A percentile compares a stretch with the other conserved stretches of the same genome.
Conservation (phyloP, 2,113 vertebrate species). For the Agapornis roseicollis region DNA sequence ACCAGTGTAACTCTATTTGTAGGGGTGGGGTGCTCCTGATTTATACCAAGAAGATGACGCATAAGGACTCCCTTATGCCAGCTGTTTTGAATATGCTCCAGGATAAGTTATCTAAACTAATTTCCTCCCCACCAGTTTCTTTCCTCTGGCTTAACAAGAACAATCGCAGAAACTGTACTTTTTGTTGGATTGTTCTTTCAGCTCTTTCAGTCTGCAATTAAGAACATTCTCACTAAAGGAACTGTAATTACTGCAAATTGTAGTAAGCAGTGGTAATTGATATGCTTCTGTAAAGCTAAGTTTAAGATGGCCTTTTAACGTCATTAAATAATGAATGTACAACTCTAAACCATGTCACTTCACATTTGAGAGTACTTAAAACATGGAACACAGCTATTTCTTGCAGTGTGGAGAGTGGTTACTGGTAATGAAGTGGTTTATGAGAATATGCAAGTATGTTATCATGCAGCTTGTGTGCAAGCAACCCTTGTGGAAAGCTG, state of each 20-base stretch:
- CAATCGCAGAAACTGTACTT: slow-evolving; percentile 35
- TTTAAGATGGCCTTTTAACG: slow-evolving; percentile 65
- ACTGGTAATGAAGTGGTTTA: slow-evolving; percentile 53
- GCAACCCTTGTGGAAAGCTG: not conserved
- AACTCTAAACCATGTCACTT: slow-evolving; percentile 38
- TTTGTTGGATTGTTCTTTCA: slow-evolving; percentile 74
- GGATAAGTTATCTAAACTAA: slow-evolving; percentile 22
- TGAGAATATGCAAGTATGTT: slow-evolving; percentile 22
- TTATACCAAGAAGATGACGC: not conserved
- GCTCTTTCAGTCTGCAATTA: slow-evolving; percentile 73
- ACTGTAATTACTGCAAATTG: slow-evolving; percentile 78
- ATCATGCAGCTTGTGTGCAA: not conserved
- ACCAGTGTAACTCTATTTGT: not conserved
- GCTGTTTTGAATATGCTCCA: slow-evolving; percentile 31
- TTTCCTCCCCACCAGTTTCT: slow-evolving; percentile 21
- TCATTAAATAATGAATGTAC: slow-evolving; percentile 43
- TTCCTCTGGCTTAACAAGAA: slow-evolving; percentile 19
- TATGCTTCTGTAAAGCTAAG: slow-evolving; percentile 62
- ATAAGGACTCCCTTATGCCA: not conserved
- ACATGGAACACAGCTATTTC: slow-evolving; percentile 32
- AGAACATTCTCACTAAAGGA: slow-evolving; percentile 73
- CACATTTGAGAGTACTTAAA: slow-evolving; percentile 50
- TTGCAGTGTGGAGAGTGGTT: not conserved
- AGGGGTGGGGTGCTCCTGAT: not conserved
- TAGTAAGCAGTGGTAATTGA: slow-evolving; percentile 72